Conservation (phyloP, 2,797 vertebrate genomes). For the Coilia nasus region DNA sequence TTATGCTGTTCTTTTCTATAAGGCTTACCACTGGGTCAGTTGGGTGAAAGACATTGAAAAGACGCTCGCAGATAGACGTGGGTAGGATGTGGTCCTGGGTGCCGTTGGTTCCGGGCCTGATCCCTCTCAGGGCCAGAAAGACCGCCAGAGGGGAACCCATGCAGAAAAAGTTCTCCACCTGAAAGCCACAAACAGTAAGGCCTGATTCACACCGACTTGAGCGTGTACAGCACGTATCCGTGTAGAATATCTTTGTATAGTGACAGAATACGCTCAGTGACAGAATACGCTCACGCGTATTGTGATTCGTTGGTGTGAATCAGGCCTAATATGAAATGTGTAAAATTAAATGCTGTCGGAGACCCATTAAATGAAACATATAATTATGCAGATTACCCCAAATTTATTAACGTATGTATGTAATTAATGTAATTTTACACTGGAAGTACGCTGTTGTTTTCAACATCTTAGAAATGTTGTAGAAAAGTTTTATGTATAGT, state of each 20-base stretch:
- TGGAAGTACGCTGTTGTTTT: not conserved
- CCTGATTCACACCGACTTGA: too few relatives aligned
- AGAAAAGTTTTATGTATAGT: not conserved
- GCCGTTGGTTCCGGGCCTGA: slow-evolving; percentile 83
- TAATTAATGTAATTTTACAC: too few relatives aligned
- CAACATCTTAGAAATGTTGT: too few relatives aligned
- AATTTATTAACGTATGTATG: not conserved
- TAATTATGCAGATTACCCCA: not conserved
- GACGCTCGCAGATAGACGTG: slow-evolving; percentile 86
- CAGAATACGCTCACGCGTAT: too few relatives aligned
- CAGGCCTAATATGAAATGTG: too few relatives aligned
- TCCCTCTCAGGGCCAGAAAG: slow-evolving; percentile 90
- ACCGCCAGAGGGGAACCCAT: slow-evolving; percentile 96
- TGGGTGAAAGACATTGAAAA: slow-evolving; percentile 95
- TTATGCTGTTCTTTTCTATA: not conserved
- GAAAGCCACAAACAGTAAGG: slow-evolving; percentile 38
- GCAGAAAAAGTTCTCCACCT: slow-evolving; percentile 99
- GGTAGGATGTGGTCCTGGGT: slow-evolving; percentile 92
- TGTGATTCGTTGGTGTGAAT: too few relatives aligned
- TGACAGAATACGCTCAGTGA: too few relatives aligned
- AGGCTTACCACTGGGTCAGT: slow-evolving; percentile 94
- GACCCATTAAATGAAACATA: not conserved
- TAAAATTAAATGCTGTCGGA: too few relatives aligned
- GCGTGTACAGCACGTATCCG: too few relatives aligned
- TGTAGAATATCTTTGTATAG: too few relatives aligned